Evolutionary conservation across 2,113 vertebrate species (phyloP).

Genomic region (Rhizomys pruinosus): DNA sequence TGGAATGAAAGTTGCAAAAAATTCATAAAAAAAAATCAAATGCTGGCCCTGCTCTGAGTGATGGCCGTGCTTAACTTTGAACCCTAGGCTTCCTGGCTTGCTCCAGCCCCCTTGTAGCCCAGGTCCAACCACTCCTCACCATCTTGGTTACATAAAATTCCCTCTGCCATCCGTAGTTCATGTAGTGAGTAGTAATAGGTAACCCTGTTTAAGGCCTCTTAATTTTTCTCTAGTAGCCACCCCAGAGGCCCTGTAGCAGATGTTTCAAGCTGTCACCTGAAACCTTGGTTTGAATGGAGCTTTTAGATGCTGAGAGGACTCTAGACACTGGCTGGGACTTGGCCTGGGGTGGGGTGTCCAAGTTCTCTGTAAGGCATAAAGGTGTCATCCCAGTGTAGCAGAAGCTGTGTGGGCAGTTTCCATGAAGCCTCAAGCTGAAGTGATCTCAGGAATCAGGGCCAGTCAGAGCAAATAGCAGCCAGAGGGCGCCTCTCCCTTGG

Average conservation of each 20-base stretch:
- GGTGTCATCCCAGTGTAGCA: background rate
- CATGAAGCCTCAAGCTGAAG: background rate
- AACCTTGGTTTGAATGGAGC: background rate
- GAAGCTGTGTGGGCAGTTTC: background rate
- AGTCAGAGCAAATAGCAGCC: background rate
- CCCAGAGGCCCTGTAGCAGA: background rate
- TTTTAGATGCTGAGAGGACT: background rate
- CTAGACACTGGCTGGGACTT: background rate
- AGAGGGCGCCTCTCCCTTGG: background rate
- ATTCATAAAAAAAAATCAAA: too few relatives aligned
- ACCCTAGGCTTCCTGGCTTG: rapidly evolving
- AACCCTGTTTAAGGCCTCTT: background rate
- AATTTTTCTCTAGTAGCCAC: background rate
- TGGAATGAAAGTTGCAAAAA: too few relatives aligned
- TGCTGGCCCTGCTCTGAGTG: background rate
- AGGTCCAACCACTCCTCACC: background rate
- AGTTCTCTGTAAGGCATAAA: background rate
- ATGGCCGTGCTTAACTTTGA: background rate
- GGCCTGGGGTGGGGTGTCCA: background rate
- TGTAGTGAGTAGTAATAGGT: background rate
- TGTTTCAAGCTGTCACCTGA: background rate
- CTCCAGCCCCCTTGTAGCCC: background rate
- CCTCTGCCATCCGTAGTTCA: background rate
- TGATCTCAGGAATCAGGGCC: too few relatives aligned
- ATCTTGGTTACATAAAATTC: background rate